Percentiles rank a stretch among this genome's conserved stretches.
Evolutionary conservation across 2,797 vertebrate species (phyloP).

Genomic region (Cyclopterus lumpus): DNA sequence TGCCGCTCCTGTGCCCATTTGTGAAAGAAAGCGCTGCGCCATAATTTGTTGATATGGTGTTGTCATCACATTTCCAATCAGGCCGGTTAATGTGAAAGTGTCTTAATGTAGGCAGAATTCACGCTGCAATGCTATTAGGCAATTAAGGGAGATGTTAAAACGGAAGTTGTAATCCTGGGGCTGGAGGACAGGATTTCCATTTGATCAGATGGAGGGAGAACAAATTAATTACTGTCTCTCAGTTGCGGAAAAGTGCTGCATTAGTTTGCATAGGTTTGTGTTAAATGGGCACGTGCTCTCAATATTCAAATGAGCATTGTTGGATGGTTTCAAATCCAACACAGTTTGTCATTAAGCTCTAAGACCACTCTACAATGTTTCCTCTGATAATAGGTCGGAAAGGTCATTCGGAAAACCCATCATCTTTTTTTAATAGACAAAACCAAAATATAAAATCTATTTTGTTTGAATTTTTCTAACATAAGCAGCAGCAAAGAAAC

Average conservation of each 20-base stretch:
- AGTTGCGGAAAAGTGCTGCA: constrained; percentile 82
- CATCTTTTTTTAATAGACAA: background rate
- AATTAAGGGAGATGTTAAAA: constrained; percentile 95
- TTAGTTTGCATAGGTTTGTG: constrained; percentile 78
- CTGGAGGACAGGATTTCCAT: constrained; percentile 87
- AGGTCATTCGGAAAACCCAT: background rate
- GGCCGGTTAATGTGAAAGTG: constrained; percentile 94
- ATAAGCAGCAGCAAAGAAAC: background rate
- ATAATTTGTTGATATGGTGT: constrained; percentile 98
- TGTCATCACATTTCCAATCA: constrained; percentile 99
- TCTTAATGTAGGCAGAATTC: constrained; percentile 96
- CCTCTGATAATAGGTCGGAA: background rate
- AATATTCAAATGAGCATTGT: constrained; percentile 48
- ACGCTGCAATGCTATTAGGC: constrained; percentile 98
- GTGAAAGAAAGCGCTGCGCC: constrained; percentile 86
- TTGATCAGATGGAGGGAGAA: constrained; percentile 90
- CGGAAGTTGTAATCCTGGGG: constrained; percentile 94
- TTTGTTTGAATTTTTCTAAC: background rate
- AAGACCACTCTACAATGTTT: background rate
- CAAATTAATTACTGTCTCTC: constrained; percentile 92
- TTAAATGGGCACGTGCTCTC: constrained; percentile 75
- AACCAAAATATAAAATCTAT: background rate
- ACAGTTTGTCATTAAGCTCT: background rate
- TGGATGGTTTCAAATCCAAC: constrained; percentile 1
- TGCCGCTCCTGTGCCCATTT: constrained; percentile 92